phyloP scores from a whole-genome alignment of 30 jellyfish, hydroid and myxozoan genomes.

The Turritopsis dohrnii region DNA sequence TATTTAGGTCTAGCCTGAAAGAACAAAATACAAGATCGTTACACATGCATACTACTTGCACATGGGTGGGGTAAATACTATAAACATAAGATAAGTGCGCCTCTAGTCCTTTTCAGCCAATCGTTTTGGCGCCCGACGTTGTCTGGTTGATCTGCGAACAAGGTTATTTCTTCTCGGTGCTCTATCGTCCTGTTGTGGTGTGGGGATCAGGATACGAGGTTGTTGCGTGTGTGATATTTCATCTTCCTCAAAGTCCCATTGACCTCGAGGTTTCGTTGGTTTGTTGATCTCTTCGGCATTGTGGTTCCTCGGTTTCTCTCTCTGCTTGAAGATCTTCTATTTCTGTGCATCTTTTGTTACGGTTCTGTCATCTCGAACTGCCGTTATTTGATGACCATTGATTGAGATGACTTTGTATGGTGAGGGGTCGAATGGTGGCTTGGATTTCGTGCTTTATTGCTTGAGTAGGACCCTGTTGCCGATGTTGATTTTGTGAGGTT shows the following conservation, averaged over 20 bases:
- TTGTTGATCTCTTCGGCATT: background rate
- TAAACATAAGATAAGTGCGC: background rate
- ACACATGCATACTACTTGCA: conserved; percentile 18
- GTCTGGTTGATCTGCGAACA: background rate
- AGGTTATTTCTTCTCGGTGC: background rate
- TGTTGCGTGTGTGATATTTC: background rate
- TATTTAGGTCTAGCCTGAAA: conserved; percentile 14
- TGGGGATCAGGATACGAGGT: background rate
- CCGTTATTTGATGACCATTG: conserved; percentile 4
- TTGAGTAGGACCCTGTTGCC: background rate
- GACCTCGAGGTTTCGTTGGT: background rate
- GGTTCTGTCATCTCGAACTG: no score
- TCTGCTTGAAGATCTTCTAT: background rate
- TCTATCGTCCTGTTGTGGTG: no score
- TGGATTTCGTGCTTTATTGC: conserved; percentile 8
- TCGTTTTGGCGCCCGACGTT: background rate
- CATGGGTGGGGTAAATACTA: background rate
- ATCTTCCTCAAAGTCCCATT: no score
- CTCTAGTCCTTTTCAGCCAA: background rate
- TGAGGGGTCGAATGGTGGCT: conserved; percentile 11
- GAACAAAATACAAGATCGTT: background rate
- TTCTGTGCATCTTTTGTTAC: conserved; percentile 11
- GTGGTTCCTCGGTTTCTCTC: conserved; percentile 13
- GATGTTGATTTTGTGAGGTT: background rate
- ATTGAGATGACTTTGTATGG: background rate